These are phyloP conservation scores for Lophura nycthemera DNA, from an alignment of 2,113 vertebrate genomes.

Conservation along the genomic window DNA sequence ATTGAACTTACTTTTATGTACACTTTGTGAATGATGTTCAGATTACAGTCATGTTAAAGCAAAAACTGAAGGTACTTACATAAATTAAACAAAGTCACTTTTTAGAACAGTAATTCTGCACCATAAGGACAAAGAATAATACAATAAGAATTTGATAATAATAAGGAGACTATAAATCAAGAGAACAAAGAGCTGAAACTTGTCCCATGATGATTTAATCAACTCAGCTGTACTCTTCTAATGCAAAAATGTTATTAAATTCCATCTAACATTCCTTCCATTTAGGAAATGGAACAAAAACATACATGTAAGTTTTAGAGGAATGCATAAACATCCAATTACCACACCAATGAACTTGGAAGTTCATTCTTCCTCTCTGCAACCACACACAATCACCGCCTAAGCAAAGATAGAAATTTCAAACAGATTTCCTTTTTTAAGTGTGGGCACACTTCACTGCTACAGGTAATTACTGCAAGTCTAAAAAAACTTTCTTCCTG, in stretches of 20 bases:
- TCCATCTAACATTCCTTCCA: neutral
- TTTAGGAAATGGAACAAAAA: slow-evolving; percentile 31
- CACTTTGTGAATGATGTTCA: neutral
- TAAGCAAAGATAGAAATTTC: neutral
- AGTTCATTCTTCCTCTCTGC: neutral
- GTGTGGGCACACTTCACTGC: accelerated
- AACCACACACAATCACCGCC: neutral
- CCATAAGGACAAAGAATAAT: slow-evolving; percentile 11
- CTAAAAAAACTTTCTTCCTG: neutral
- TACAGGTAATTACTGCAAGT: neutral
- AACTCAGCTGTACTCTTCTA: neutral
- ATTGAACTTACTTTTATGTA: neutral
- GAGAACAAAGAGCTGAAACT: slow-evolving; percentile 18
- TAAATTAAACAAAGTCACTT: slow-evolving; percentile 33
- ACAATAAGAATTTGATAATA: slow-evolving; percentile 17
- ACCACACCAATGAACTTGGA: neutral
- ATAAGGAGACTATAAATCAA: slow-evolving; percentile 45
- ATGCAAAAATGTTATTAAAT: slow-evolving; percentile 34
- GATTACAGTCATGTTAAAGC: neutral
- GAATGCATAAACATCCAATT: neutral
- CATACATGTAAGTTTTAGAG: neutral
- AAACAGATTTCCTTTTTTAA: neutral
- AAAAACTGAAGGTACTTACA: slow-evolving; percentile 2
- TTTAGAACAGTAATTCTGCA: slow-evolving; percentile 11
- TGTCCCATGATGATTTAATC: slow-evolving; percentile 43